Evolutionary conservation across 2,888 invertebrate genomes (phyloP), one percentile per base, ranked within the genome.

Genomic region (Aleiodes leptofemur): DNA sequence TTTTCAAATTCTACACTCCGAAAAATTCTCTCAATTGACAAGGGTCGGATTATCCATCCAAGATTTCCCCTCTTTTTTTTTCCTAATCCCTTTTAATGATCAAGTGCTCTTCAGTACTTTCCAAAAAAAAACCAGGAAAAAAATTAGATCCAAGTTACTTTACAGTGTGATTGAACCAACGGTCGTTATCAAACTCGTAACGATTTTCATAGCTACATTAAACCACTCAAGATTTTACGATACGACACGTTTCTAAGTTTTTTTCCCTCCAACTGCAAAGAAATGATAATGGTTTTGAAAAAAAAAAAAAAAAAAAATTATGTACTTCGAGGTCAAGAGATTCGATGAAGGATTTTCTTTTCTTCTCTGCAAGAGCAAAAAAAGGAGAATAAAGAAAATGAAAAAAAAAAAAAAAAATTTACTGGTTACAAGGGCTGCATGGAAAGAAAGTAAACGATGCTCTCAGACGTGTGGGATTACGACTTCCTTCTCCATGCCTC

Each of bases 391-490:
- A 34, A 56, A 71, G 68, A 43, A 43, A 72, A 57, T 55, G 8
- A 16, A 61, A 61, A 38, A 16, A 61, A 61, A 38, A 61, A 38
- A 14, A 31, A 38, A 43, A 61, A 61, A 43, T 61, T 61, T 74
- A 74, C 51, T 69, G 13, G 70, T 55, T 64, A 70, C 43, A 64
- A 71, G 71, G 55, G 66, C 7, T 75, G 48, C 38, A 53, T 70
- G 51, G 61, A 50, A 75, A 75, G 71, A 64, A 64, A 64, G 48
- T 43, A 64, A 64, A 72, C 66, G 76, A 76, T 80, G 78, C 79
- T 78, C 77, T 73, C 75, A 74, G 64, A 76, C 80, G 77, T 80
- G 75, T 76, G 77, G 78, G 79, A 80, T 80, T 80, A 80, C 80
- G 80, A 79, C 76, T 80, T 79, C 78, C 77, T 77, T 75, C 68